Base-by-base conservation (phyloP, 37 sponge, comb jelly and placozoan genomes). In the Agelas oroides region DNA sequence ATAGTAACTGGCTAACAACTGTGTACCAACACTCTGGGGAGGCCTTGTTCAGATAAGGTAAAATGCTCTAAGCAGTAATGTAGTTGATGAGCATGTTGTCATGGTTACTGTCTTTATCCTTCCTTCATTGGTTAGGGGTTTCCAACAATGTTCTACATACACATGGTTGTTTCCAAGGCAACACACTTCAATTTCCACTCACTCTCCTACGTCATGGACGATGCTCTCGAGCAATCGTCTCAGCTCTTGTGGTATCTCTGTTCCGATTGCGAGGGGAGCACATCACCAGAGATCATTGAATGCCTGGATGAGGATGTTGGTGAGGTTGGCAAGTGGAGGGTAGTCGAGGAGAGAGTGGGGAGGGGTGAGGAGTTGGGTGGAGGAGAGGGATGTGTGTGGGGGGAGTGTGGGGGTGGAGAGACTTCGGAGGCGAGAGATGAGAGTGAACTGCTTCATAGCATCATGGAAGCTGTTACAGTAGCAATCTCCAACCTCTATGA, bases 261-360 rank as follows among this genome's bases (percentile, higher is more conserved):
- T 75, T 6, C 92, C 89, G 35, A 88, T 24, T 13, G 92, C 85
- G 19, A 91, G 59, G 19, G 97, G 95, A 12, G 95, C 89, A 77
- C 95, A 94, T 57, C 77, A 79, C 64, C 97, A 59, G 14, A 94
- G 70, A 24, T 94, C 95, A 56, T 96, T 96, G 68, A 96, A 76
- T 2, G 88, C 92, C 0, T 73, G 32, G 36, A 93, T 84, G 57
- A 96, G 72, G 0, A 77, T 84, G 21, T 88, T 81, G 18, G 73
- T 78, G 56, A 77, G 80, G 59, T 0, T 70, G 72, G 61, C 92
- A 68, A 65, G 83, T 38, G 81, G 81, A 81, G 76, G 85, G 59
- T 54, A 88, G 78, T 79, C 92, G 53, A 79, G 69, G 34, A 89
- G 68, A 55, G 86, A 36, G 38, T 81, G 84, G 35, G 93, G 93